Conservation (phyloP, 2,888 invertebrate genomes). For the Leptopilina drosophilae region DNA sequence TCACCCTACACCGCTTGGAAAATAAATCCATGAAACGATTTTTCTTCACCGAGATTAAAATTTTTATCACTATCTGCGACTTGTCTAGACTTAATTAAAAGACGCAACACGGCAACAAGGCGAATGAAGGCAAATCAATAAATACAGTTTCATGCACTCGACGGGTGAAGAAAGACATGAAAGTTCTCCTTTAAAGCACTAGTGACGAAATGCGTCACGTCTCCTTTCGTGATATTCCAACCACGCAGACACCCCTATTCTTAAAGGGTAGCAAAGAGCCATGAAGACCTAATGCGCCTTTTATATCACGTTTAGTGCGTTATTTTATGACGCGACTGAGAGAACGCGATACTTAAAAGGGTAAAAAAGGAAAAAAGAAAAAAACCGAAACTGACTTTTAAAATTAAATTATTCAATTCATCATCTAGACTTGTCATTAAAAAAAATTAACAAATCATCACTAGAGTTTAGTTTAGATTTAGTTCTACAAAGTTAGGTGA, state of each 20-base stretch:
- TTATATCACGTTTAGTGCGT: slow-evolving; percentile 56
- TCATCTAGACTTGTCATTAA: background rate
- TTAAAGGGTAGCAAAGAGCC: slow-evolving; percentile 49
- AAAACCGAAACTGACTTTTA: background rate
- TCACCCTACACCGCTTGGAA: no score
- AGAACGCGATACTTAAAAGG: slow-evolving; percentile 45
- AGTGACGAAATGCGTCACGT: slow-evolving; percentile 34
- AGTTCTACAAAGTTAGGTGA: no score
- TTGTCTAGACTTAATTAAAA: no score
- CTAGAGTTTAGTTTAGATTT: no score
- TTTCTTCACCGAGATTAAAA: no score
- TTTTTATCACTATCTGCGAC: no score
- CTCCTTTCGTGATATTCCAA: slow-evolving; percentile 42
- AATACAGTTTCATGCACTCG: background rate
- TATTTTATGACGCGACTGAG: slow-evolving; percentile 52
- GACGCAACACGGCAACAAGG: no score
- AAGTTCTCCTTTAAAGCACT: slow-evolving; percentile 30
- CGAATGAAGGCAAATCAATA: background rate
- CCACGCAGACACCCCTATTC: slow-evolving; percentile 42
- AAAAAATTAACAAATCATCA: no score
- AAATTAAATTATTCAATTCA: slow-evolving; percentile 8
- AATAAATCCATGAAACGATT: no score
- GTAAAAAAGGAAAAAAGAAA: slow-evolving; percentile 13
- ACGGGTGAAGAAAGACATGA: background rate
- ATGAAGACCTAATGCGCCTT: slow-evolving; percentile 59